Evolutionary conservation across 2,888 invertebrate species (phyloP), one percentile per base, ranked within the genome.

Genomic region (Athalia rosae): DNA sequence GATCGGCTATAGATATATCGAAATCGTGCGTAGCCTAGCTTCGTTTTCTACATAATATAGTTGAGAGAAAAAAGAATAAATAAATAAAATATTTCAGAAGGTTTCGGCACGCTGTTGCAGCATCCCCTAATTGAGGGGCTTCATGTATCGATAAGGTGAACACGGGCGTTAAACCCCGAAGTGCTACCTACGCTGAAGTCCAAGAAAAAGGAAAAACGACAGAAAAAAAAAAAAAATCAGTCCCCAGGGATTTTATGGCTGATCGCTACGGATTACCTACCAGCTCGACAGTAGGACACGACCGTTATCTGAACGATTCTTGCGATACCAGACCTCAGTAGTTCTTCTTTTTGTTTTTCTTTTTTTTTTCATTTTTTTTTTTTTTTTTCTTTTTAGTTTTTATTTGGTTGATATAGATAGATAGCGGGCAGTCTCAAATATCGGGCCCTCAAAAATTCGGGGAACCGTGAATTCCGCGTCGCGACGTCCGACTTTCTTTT

Each of bases 111-210:
- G 50, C 53, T 80, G 28, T 28, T 80, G 81, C 82, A 83, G 83
- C 84, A 83, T 83, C 86, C 85, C 85, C 85, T 85, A 85, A 85
- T 87, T 84, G 84, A 85, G 87, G 86, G 77, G 85, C 81, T 85
- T 84, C 84, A 82, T 84, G 84, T 86, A 81, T 80, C 83, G 85
- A 85, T 84, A 86, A 85, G 82, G 79, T 81, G 80, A 83, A 86
- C 86, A 85, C 83, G 85, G 83, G 86, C 84, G 85, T 84, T 85
- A 84, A 86, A 82, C 82, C 74, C 83, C 59, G 61, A 77, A 43
- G 77, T 77, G 50, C 76, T 58, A 82, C 83, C 74, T 61, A 48
- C 61, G 48, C 28, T 28, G 28, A 48, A 71, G 4, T 67, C 15
- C 15, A 4, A 50, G 11, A 48, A 64, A 15, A 66, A 48, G 71